Percentiles rank a stretch among this genome's conserved stretches.
These are phyloP conservation scores for Jordanella pulchra DNA, from an alignment of 2,797 vertebrate species.

Conservation along the genomic window DNA sequence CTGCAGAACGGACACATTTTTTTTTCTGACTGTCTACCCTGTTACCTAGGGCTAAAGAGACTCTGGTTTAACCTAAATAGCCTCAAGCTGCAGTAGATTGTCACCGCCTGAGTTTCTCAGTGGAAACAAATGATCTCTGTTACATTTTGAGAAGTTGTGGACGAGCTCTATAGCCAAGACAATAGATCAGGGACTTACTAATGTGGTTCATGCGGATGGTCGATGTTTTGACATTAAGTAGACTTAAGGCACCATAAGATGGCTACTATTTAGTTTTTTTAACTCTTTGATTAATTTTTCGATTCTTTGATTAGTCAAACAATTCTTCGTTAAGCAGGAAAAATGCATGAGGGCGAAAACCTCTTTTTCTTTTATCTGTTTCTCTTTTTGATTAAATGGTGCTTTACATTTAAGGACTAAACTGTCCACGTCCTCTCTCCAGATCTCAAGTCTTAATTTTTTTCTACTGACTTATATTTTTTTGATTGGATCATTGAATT, in stretches of 20 bases:
- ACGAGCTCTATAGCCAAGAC: slow-evolving; percentile 4
- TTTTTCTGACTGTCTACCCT: neutral
- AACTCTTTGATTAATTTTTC: neutral
- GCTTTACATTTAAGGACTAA: neutral
- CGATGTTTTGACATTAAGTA: slow-evolving; percentile 32
- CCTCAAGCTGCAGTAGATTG: neutral
- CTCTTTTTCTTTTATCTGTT: no score
- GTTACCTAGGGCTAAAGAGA: slow-evolving; percentile 3
- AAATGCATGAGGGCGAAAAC: no score
- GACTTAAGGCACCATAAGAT: slow-evolving; percentile 4
- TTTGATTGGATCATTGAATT: no score
- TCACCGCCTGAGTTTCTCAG: slow-evolving; percentile 3
- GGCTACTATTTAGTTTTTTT: neutral
- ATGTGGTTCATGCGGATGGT: slow-evolving; percentile 7
- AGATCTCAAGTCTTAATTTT: no score
- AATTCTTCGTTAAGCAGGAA: neutral
- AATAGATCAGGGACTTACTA: slow-evolving; percentile 2
- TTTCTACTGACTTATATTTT: no score
- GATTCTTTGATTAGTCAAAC: neutral
- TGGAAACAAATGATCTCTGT: slow-evolving; percentile 3
- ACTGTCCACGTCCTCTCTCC: no score
- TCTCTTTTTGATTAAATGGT: neutral
- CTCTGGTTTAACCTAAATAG: neutral
- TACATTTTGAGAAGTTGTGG: slow-evolving; percentile 2
- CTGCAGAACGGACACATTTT: neutral